Evolutionary conservation across 1,140 invertebrate genomes (phyloP), one percentile per base, ranked within the genome.

Genomic region (Batillaria attramentaria): DNA sequence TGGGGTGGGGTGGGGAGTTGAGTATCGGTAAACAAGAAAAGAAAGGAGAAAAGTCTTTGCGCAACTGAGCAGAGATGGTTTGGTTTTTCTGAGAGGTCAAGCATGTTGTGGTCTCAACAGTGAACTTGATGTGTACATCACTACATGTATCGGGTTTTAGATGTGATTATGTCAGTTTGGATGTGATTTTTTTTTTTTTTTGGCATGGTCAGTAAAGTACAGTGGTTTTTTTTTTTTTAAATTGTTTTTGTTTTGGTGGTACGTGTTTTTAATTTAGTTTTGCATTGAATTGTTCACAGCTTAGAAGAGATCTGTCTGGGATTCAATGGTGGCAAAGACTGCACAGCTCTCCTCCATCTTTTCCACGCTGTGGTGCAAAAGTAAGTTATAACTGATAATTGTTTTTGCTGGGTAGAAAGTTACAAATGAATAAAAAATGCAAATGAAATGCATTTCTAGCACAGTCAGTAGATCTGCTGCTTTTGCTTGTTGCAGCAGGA

Each of bases 251-350:
- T 16, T n/a, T 42, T 65, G 28, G 39, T 39, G 16, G 16, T 35
- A 66, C 24, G 39, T n/a, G 28, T 6, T 33, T 66, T 3, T 35
- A 5, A 31, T 35, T 5, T 2, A 10, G 3, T 4, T 66, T 35
- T 54, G 77, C 5, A 39, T 20, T 66, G 78, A 69, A 35, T 77
- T 35, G 66, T 28, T 85, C 86, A 76, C 79, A 90, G 87, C 6
- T 81, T 89, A 33, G 92, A 95, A 81, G 94, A 97, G 90, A 89
- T 97, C 65, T 97, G 97, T 87, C 87, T 99, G 43, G 95, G 96
- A 76, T 99, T 99, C 87, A 99, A 99, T 91, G 98, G 98, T 39
- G 98, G 98, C 10, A 99, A 99, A 92, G 98, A 99, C 92, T 99
- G 98, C 88, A 98, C 97, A 2, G 96, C 95, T 1, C 91, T 98